Conservation (phyloP, 2,888 invertebrate genomes). For the Oscheius sp. region DNA sequence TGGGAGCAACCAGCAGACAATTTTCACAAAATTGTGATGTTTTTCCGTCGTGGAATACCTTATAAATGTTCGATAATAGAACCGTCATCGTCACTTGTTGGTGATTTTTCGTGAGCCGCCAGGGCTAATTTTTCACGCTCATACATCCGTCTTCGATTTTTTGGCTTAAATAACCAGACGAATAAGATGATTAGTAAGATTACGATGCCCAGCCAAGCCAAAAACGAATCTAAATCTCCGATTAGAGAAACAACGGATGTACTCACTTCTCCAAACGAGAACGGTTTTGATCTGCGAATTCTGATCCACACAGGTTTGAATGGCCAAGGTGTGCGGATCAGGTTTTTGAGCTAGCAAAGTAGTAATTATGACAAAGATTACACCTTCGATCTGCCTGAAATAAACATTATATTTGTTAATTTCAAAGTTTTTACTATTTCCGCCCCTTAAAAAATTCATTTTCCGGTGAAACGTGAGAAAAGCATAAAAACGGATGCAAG, state of each 20-base stretch:
- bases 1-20: not conserved
- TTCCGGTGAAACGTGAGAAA: too few species aligned
- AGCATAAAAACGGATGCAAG: too few species aligned
- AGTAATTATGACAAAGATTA: slow-evolving; percentile 61
- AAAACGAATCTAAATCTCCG: slow-evolving; percentile 49
- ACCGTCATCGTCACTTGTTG: not conserved
- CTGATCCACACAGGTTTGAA: slow-evolving; percentile 61
- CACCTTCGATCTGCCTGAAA: slow-evolving; percentile 65
- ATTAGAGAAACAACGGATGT: too few species aligned
- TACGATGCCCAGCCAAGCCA: slow-evolving; percentile 57
- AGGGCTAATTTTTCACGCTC: slow-evolving; percentile 36
- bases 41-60: slow-evolving; percentile 17
- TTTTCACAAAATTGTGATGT: not conserved
- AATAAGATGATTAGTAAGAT: slow-evolving; percentile 45
- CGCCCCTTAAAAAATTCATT: not conserved
- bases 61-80: not conserved
- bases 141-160: slow-evolving; percentile 59
- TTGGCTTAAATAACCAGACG: slow-evolving; percentile 56
- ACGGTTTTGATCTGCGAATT: slow-evolving; percentile 50
- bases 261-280: slow-evolving; percentile 62
- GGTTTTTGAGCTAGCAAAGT: slow-evolving; percentile 51
- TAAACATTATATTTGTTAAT: not conserved
- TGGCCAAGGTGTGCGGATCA: slow-evolving; percentile 46
- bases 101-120: slow-evolving; percentile 6
- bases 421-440: not conserved